A percentile compares a stretch with the other conserved stretches of the same genome.
Conservation (phyloP, 1,140 invertebrate species). For the Papilio machaon region DNA sequence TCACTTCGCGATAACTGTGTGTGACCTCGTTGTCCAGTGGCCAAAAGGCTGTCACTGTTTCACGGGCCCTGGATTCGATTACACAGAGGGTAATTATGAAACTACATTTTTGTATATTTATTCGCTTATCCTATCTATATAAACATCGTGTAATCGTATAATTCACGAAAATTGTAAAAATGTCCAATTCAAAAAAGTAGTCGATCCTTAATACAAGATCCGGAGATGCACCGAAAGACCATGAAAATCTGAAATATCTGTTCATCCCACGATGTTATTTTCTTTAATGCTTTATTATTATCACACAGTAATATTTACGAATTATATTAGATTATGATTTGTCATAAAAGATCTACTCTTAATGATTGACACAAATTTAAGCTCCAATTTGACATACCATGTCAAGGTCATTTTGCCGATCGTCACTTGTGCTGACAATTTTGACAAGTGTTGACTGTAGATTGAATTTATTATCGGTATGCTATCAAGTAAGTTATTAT, state of each 20-base stretch:
- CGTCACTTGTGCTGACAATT: constrained; percentile 47
- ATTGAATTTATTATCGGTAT: constrained; percentile 47
- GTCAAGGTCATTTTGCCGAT: constrained; percentile 51
- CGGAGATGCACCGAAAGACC: no score
- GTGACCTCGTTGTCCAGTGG: background rate
- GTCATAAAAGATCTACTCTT: background rate
- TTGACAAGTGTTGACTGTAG: constrained; percentile 49
- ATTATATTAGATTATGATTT: background rate
- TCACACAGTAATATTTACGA: no score
- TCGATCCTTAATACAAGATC: no score
- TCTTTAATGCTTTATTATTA: background rate
- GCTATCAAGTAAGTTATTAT: constrained; percentile 17
- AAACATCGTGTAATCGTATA: no score
- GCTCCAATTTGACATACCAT: constrained; percentile 52
- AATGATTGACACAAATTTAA: constrained; percentile 40
- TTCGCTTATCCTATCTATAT: no score
- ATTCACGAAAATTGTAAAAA: no score
- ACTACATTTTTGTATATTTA: background rate
- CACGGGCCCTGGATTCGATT: constrained; percentile 3
- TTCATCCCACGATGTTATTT: background rate
- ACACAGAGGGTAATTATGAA: background rate
- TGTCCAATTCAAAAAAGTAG: no score
- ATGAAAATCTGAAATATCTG: no score
- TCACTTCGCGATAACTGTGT: background rate
- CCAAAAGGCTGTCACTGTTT: background rate